Evolutionary conservation across 2,113 vertebrate species (phyloP).

Genomic region (Mormyrus iriodes): DNA sequence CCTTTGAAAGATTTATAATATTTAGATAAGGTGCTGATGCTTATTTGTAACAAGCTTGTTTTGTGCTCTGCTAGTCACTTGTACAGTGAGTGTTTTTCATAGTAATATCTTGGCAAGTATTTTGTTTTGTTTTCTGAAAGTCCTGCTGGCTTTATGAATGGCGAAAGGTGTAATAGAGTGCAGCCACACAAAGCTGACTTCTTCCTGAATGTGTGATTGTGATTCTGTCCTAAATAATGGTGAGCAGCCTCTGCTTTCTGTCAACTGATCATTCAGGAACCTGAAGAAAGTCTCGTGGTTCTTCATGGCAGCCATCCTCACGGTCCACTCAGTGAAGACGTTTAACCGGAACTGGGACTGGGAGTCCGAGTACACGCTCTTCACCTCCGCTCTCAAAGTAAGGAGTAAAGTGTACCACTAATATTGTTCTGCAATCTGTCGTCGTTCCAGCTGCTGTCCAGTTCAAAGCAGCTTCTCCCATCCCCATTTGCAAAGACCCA

Average conservation of each 20-base stretch:
- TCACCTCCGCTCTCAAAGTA: slow-evolving; percentile 96
- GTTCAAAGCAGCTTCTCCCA: not conserved
- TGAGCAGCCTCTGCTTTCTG: not conserved
- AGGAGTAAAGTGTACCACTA: not conserved
- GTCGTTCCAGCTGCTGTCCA: not conserved
- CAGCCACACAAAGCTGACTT: not conserved
- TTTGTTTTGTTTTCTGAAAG: not conserved
- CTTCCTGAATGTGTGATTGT: not conserved
- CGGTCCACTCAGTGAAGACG: slow-evolving; percentile 87
- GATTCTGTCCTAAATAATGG: not conserved
- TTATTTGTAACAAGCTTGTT: not conserved
- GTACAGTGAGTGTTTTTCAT: not conserved
- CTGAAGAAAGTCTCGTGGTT: slow-evolving; percentile 84
- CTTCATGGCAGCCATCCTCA: slow-evolving; percentile 73
- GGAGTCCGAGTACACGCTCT: slow-evolving; percentile 95
- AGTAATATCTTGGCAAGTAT: not conserved
- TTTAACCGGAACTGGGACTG: slow-evolving; percentile 95
- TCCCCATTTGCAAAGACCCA: not conserved
- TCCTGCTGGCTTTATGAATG: not conserved
- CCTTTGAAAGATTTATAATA: not conserved
- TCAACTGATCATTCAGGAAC: slow-evolving; percentile 52
- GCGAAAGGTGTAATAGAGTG: not conserved
- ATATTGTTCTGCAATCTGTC: not conserved
- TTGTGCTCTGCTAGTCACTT: not conserved
- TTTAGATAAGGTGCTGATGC: not conserved